Conservation (phyloP, 2,113 vertebrate genomes). For the Takifugu flavidus region DNA sequence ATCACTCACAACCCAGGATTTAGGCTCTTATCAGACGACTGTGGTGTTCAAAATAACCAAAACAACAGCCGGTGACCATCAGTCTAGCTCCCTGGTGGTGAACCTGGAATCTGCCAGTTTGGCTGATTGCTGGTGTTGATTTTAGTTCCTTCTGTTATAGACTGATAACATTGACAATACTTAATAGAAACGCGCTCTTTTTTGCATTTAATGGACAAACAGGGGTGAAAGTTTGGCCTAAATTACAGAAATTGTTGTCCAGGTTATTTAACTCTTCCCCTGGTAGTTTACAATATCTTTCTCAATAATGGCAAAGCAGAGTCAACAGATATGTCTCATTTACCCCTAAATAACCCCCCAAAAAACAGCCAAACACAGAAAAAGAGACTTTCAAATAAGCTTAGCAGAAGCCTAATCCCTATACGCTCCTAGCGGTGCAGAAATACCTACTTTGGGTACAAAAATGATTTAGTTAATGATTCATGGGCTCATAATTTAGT, state of each 20-base stretch:
- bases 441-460: slow-evolving; percentile 30
- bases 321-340: slow-evolving; percentile 7
- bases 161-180: slow-evolving; percentile 30
- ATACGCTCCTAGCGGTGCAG: slow-evolving; percentile 21
- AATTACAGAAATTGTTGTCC: too few species aligned
- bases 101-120: slow-evolving; percentile 18
- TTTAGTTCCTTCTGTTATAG: slow-evolving; percentile 34
- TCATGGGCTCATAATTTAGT: slow-evolving; percentile 56
- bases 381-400: slow-evolving; percentile 4
- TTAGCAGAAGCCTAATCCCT: slow-evolving; percentile 24
- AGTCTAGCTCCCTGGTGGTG: slow-evolving; percentile 13
- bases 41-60: slow-evolving; percentile 2
- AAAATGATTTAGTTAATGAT: slow-evolving; percentile 36
- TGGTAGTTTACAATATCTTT: slow-evolving; percentile 11
- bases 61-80: slow-evolving; percentile 1
- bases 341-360: neutral
- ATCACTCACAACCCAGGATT: neutral
- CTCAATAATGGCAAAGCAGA: slow-evolving; percentile 9
- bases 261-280: neutral
- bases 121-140: slow-evolving; percentile 33
- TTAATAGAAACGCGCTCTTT: slow-evolving; percentile 18
- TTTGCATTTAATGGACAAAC: neutral
- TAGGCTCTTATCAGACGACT: slow-evolving; percentile 4
- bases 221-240: neutral
- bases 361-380: slow-evolving; percentile 2